Base-by-base conservation (phyloP, 2,797 vertebrate genomes). In the Eulemur rubriventer region DNA sequence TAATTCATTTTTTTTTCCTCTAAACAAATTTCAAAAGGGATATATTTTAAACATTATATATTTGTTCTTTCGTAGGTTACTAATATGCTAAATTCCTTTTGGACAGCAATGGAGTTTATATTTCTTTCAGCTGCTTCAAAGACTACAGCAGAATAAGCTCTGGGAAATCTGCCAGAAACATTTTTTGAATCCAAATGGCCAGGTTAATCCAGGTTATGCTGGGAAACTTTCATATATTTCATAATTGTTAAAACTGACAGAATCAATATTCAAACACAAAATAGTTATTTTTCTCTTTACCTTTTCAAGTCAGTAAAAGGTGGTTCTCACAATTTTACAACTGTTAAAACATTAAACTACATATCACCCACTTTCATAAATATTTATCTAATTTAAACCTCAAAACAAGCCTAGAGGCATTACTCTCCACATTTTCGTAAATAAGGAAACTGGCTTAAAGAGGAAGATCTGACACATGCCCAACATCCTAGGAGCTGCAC, bases 251-350 rank as follows among this genome's bases (percentile, higher is more conserved):
- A n/a, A 81, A 61, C 28, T 90, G 57, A 73, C 35, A 67, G 7
- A 88, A 92, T 83, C 92, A 85, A 94, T 83, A 94, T 86, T 95
- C 46, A 92, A 89, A 89, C 92, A 24, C 61, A 92, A 95, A 96
- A 73, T 38, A 79, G 7, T 43, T 69, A 7, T 75, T 93, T 93
- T 91, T 80, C n/a, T 89, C 48, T 92, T 85, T 82, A 67, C n/a
- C 57, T 90, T 82, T 83, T 61, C 52, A 96, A 61, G 35, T 65
- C 67, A 75, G 30, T 81, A 35, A 90, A 95, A 85, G 33, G 93
- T 43, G 10, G 7, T 59, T 97, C 78, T 97, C 33, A 86, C 69
- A 70, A 33, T 83, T 89, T 83, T 78, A 69, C 28, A 70, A 38
- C 46, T 95, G 46, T n/a, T 90, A 33, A 55, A 61, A 52, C 76